Evolutionary conservation across 2,888 invertebrate species (phyloP), one percentile per base, ranked within the genome.

Genomic region (Cephonodes hylas): DNA sequence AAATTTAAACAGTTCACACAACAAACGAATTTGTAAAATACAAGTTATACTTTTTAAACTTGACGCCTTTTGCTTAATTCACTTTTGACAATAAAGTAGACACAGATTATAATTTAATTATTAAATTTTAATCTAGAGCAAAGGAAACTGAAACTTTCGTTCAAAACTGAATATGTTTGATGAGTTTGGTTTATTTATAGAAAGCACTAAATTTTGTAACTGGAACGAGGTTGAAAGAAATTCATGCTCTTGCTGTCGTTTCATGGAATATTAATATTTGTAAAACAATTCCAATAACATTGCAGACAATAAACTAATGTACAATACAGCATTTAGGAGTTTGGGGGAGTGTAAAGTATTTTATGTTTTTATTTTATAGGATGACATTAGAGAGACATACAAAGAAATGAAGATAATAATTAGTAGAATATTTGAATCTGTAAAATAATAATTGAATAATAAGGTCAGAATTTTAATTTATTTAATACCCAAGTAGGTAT

Each of bases 201-300:
- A 68, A 70, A 67, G 66, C 66, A 65, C 73, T 73, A 73, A 73
- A 75, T 76, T 75, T 70, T 68, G 65, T 74, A 85, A 75, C 70
- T 81, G 77, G 85, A 77, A 77, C 81, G 78, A 86, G 84, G 85
- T 70, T 81, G 65, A 65, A 72, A 61, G 59, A 72, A 72, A 68
- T 71, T 71, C 63, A 69, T 66, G 69, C 65, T 65, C 59, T 62
- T 48, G 61, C 68, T 63, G 68, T 64, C 53, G 42, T 64, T 70
- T 66, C 64, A 66, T 63, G 65, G 67, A 34, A 42, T 10, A 34
- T 38, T 23, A 58, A 38, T 38, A 38, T 38, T 38, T 38, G n/a
- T 58, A 38, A 38, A 58, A 53, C 10, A 31, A 31, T 31, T 48
- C 8, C 20, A 15, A 15, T 31, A 15, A 15, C 10, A 53, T 10